Evolutionary conservation across 2,888 invertebrate species (phyloP), one percentile per base, ranked within the genome.

Genomic region (Nesidiocoris tenuis): DNA sequence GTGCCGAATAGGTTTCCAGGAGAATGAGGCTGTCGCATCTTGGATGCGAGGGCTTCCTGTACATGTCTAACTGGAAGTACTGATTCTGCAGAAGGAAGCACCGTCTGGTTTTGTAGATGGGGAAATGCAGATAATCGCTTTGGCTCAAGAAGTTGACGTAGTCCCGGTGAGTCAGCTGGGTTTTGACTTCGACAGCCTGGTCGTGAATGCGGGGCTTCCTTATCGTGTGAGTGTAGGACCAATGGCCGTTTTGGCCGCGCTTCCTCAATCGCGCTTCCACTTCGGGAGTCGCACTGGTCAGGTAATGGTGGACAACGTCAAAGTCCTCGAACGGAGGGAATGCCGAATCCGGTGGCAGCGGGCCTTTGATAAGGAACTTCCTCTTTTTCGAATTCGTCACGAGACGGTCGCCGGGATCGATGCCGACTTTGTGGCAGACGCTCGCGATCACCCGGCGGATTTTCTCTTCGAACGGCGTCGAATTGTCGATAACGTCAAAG

Each of bases 401-500:
- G 81, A 99, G 88, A 21, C 98, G 89, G 85, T 98, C 98, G 77
- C 95, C 94, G 76, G 94, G 94, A 82, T 97, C 96, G 81, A 99
- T 90, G 82, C 97, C 96, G 80, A 98, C 89, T 83, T 97, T 94
- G 83, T 95, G 94, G 84, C 94, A 95, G 24, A 95, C 92, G 76
- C 82, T 81, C 79, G 81, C 94, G 82, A 98, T 96, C 88, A 98
- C 92, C 66, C 96, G 89, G 82, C 95, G 91, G 84, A 98, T 94
- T 86, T 99, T 99, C 78, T 93, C 91, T 84, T 98, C 97, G 85
- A 99, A 99, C 84, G 96, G 95, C 12, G 95, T 94, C 12, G 94
- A 92, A 85, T 99, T 99, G 86, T 99, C 98, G 81, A 99, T 95
- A 24, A 99, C 96, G 87, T 99, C 98, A 85, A 97, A 97, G 85